These are phyloP conservation scores for Periophthalmodon schlosseri DNA, from an alignment of 2,113 vertebrate species.

Conservation along the genomic window DNA sequence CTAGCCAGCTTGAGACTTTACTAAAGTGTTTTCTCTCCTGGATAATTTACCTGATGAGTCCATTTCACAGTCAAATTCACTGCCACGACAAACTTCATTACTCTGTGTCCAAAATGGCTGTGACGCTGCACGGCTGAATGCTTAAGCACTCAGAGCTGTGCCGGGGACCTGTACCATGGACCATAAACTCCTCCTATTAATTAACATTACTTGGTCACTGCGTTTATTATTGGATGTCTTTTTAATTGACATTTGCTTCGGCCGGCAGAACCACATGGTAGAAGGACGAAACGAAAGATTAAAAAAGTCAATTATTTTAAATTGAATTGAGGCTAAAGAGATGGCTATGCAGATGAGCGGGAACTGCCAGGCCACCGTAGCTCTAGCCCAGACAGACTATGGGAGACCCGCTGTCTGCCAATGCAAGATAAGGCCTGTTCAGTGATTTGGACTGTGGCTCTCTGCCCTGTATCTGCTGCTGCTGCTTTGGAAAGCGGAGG, in stretches of 20 bases:
- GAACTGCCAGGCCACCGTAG: slow-evolving; percentile 37
- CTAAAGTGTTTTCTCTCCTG: slow-evolving; percentile 43
- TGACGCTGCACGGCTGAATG: slow-evolving; percentile 64
- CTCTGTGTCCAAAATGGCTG: slow-evolving; percentile 65
- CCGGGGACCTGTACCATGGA: slow-evolving; percentile 68
- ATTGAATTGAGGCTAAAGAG: slow-evolving; percentile 41
- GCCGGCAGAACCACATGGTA: slow-evolving; percentile 46
- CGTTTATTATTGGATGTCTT: slow-evolving; percentile 72
- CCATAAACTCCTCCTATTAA: slow-evolving; percentile 80
- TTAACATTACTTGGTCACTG: slow-evolving; percentile 71
- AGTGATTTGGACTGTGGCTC: slow-evolving; percentile 36
- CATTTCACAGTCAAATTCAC: slow-evolving; percentile 73
- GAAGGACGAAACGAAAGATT: slow-evolving; percentile 70
- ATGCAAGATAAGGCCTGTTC: slow-evolving; percentile 61
- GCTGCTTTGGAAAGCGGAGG: slow-evolving; percentile 57
- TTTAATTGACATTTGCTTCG: slow-evolving; percentile 66
- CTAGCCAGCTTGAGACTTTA: background rate
- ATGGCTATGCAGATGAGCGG: slow-evolving; percentile 57
- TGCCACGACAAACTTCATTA: slow-evolving; percentile 76
- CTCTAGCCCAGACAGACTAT: slow-evolving; percentile 52
- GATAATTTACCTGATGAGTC: slow-evolving; percentile 77
- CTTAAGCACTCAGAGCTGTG: slow-evolving; percentile 62
- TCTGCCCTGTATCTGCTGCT: slow-evolving; percentile 40
- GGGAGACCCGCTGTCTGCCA: slow-evolving; percentile 65
- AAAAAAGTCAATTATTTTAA: slow-evolving; percentile 74